Conservation (phyloP, 2,888 invertebrate species). For the Leptinotarsa rubiginosa region DNA sequence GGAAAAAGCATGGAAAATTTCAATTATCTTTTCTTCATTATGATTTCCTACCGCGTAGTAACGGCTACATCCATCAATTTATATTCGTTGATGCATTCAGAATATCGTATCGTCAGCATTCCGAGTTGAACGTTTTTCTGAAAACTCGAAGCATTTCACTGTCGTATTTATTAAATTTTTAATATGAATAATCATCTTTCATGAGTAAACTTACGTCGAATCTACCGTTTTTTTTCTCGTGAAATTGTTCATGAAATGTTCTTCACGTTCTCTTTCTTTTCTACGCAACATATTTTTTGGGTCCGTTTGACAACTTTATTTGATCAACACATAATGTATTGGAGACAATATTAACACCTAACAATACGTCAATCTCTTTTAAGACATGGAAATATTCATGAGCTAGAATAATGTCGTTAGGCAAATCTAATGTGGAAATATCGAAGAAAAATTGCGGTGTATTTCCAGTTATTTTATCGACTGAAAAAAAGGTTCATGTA, state of each 20-base stretch:
- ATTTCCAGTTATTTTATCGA: conserved; percentile 17
- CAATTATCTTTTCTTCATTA: too few species aligned
- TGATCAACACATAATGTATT: conserved; percentile 19
- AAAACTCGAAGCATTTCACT: background rate
- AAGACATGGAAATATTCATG: conserved; percentile 27
- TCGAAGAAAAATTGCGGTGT: conserved; percentile 2
- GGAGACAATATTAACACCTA: conserved; percentile 32
- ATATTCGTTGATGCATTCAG: conserved; percentile 22
- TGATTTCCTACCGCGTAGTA: too few species aligned
- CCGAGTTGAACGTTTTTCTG: conserved; percentile 22
- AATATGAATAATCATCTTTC: background rate
- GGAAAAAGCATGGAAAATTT: too few species aligned
- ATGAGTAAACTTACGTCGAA: too few species aligned
- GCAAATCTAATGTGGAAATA: conserved; percentile 3
- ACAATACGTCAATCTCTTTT: conserved; percentile 24
- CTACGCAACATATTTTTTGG: conserved; percentile 3
- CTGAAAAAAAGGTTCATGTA: conserved; percentile 1
- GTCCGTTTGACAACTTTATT: background rate
- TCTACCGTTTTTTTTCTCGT: background rate
- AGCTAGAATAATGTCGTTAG: conserved; percentile 9
- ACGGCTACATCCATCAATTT: too few species aligned
- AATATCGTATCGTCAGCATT: conserved; percentile 16
- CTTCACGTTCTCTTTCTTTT: conserved; percentile 25
- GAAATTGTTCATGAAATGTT: conserved; percentile 4
- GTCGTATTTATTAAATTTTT: background rate